Conservation (phyloP, 2,797 vertebrate species). For the Micropoecilia bifurca region DNA sequence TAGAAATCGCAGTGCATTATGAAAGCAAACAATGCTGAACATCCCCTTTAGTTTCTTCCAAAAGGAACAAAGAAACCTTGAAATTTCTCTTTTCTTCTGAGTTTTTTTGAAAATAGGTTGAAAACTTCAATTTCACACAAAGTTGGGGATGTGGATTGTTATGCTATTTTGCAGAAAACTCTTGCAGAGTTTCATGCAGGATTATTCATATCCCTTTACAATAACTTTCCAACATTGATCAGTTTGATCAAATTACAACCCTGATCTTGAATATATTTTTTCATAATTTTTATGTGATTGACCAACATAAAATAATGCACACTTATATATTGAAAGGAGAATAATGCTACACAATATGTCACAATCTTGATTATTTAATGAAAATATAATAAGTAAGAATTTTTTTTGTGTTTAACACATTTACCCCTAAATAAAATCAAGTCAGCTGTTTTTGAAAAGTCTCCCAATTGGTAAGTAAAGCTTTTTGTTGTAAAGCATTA, state of each 20-base stretch:
- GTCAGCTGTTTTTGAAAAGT: background rate
- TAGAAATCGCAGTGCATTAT: conserved; percentile 29
- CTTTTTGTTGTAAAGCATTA: background rate
- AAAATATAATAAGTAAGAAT: background rate
- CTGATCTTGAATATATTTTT: background rate
- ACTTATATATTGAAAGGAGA: background rate
- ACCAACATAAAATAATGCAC: background rate
- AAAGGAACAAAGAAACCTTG: conserved; percentile 30
- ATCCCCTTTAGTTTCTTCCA: conserved; percentile 47
- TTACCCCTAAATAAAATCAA: background rate
- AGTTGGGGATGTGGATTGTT: conserved; percentile 1
- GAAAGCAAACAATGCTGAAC: conserved; percentile 53
- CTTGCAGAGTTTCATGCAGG: background rate
- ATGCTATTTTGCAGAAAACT: too few species aligned
- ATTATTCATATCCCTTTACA: background rate
- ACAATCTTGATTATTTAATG: background rate
- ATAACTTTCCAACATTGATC: background rate
- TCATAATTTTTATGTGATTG: background rate
- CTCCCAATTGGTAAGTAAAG: background rate
- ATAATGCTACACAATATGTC: background rate
- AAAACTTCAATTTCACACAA: conserved; percentile 20
- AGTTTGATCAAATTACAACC: background rate
- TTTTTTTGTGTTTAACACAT: background rate
- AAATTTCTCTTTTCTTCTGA: conserved; percentile 1
- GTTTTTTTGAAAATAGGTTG: conserved; percentile 21